Evolutionary conservation across 53 echinoderm and acorn worm species (phyloP).

Genomic region (Holothuria leucospilota): DNA sequence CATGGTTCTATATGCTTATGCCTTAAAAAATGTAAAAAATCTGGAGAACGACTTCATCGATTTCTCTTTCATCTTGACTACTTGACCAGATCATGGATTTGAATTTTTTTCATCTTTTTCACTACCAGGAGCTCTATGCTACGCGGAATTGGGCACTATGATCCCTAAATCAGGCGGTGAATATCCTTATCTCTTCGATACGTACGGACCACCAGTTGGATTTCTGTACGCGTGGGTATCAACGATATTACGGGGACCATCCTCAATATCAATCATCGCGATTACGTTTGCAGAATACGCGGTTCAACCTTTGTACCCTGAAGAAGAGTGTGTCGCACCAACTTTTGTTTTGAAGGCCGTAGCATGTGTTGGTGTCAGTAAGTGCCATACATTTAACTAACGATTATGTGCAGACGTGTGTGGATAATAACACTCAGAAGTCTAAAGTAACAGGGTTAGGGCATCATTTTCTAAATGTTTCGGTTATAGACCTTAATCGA

Average conservation of each 20-base stretch:
- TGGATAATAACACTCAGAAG: no score
- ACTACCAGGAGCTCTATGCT: slow-evolving; percentile 73
- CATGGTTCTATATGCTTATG: no score
- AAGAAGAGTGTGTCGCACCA: slow-evolving; percentile 71
- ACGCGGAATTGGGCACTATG: slow-evolving; percentile 81
- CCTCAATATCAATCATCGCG: slow-evolving; percentile 75
- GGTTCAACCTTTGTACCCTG: slow-evolving; percentile 68
- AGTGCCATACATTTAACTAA: neutral
- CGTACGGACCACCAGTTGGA: slow-evolving; percentile 69
- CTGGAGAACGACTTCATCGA: no score
- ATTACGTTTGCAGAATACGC: slow-evolving; percentile 84
- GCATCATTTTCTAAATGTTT: no score
- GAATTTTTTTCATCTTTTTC: no score
- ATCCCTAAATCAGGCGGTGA: slow-evolving; percentile 93
- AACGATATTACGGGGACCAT: slow-evolving; percentile 72
- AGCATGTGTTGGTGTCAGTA: slow-evolving; percentile 78
- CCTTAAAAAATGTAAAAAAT: no score
- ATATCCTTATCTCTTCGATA: slow-evolving; percentile 72
- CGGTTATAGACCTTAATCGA: no score
- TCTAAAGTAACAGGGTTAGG: no score
- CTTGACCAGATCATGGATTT: no score
- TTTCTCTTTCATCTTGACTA: no score
- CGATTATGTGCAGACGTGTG: no score
- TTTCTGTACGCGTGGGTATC: slow-evolving; percentile 85
- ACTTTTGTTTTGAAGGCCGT: slow-evolving; percentile 60